A percentile compares a stretch with the other conserved stretches of the same genome.
These are phyloP conservation scores for Diaprepes abbreviatus DNA, from an alignment of 2,888 invertebrate genomes.

Conservation along the genomic window DNA sequence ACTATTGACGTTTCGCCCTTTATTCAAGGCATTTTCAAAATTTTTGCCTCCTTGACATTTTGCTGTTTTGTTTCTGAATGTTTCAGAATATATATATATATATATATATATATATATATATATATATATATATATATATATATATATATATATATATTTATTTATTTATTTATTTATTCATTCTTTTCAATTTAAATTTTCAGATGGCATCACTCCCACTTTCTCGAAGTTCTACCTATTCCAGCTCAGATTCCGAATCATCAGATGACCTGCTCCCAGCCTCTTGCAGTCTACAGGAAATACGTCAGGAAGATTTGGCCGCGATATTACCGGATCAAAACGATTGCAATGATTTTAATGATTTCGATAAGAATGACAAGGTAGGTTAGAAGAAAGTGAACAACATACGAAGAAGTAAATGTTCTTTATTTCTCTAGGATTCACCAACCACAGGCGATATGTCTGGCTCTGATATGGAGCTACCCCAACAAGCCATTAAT, in stretches of 20 bases:
- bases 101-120: too few relatives aligned
- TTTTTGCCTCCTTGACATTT: too few relatives aligned
- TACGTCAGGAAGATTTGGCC: conserved; percentile 84
- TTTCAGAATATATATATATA: too few relatives aligned
- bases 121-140: too few relatives aligned
- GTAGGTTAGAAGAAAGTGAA: conserved; percentile 17
- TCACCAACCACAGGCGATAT: conserved; percentile 69
- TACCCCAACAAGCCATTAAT: conserved; percentile 81
- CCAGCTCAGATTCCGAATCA: conserved; percentile 69
- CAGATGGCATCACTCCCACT: conserved; percentile 66
- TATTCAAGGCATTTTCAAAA: too few relatives aligned
- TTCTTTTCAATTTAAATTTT: too few relatives aligned
- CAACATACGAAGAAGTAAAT: too few relatives aligned
- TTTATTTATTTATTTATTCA: too few relatives aligned
- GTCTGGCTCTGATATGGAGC: conserved; percentile 82
- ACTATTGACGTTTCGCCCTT: too few relatives aligned
- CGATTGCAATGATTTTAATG: conserved; percentile 69
- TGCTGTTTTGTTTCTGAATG: too few relatives aligned
- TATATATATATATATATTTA: too few relatives aligned
- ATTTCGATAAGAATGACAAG: conserved; percentile 63
- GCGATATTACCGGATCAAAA: conserved; percentile 83
- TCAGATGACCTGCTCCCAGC: conserved; percentile 57
- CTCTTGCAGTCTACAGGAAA: conserved; percentile 75
- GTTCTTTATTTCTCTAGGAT: conserved; percentile 45
- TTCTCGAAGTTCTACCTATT: conserved; percentile 62